phyloP scores from a whole-genome alignment of 2,113 vertebrate species.

The Anolis carolinensis region DNA sequence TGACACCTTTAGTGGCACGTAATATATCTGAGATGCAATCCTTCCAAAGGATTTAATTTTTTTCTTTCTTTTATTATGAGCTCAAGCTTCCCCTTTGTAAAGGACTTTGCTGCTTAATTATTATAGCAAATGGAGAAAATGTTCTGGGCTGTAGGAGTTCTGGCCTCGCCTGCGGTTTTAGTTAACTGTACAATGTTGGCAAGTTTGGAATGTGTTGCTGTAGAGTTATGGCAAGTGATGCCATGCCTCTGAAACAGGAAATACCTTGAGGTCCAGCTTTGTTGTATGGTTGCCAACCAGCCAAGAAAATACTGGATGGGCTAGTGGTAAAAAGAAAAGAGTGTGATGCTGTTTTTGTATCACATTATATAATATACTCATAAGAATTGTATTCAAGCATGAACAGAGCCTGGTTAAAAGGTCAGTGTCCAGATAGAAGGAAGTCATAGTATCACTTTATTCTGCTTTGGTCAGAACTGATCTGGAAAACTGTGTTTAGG shows the following conservation, averaged over 20 bases:
- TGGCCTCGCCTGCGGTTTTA: constrained; percentile 2
- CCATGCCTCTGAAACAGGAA: constrained; percentile 28
- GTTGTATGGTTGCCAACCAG: neutral
- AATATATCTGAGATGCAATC: constrained; percentile 61
- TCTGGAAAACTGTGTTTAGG: too few species aligned
- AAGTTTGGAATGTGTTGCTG: constrained; percentile 2
- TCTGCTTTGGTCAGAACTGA: too few species aligned
- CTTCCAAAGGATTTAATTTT: constrained; percentile 68
- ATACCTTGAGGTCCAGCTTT: neutral
- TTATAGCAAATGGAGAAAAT: constrained; percentile 54
- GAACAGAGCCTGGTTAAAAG: too few species aligned
- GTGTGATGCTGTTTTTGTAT: too few species aligned
- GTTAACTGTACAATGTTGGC: neutral
- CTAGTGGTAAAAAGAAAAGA: too few species aligned
- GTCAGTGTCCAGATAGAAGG: too few species aligned
- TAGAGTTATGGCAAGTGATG: neutral
- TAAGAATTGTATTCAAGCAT: too few species aligned
- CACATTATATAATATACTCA: too few species aligned
- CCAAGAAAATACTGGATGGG: neutral
- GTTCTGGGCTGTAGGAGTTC: neutral
- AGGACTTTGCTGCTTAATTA: constrained; percentile 47
- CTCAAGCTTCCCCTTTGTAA: constrained; percentile 57
- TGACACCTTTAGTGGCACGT: constrained; percentile 80
- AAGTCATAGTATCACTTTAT: too few species aligned
- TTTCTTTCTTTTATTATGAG: constrained; percentile 70